Base-by-base conservation (phyloP, 2,888 invertebrate species). In the Galerucella nymphaeae region DNA sequence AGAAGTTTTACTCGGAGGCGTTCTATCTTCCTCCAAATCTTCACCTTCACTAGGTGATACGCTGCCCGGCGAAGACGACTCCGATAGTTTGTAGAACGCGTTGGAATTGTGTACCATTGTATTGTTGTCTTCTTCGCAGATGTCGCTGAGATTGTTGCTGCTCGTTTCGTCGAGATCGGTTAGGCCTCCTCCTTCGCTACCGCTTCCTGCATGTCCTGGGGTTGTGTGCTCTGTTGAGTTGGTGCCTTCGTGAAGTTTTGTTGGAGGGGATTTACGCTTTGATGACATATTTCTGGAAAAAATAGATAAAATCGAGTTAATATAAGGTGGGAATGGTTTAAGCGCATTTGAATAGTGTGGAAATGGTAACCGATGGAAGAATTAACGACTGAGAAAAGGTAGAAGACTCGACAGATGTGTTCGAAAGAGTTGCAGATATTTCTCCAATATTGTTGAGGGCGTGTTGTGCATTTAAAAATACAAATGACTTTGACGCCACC, bases 191-290 rank as follows among this genome's bases (percentile, higher is more conserved):
- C 88, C 88, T 83, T 91, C 92, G 81, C 91, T 91, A 79, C 90
- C 90, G 69, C 86, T 86, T 65, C 86, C 85, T 38, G 84, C 80
- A 89, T 88, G 75, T 82, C 90, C 88, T 70, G 75, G 69, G 30
- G 73, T 63, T 5, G 71, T 63, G 10, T 74, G 89, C 88, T 80
- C 90, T 89, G 80, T 90, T 90, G 81, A 75, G 66, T 74, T 75
- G 20, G 87, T 89, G 88, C 89, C 93, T 90, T 96, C 95, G 86
- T 91, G 90, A 88, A 96, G 91, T 91, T 96, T 96, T 84, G 95
- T 95, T 87, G 96, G 96, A 88, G 96, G 96, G 88, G 96, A 96
- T 90, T 96, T 96, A 89, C 96, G 93, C 93, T 96, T 96, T 89
- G 96, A 96, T 92, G 96, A 96, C 96, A 96, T 96, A 90, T 93